Percentiles rank a stretch among this genome's conserved stretches.
Evolutionary conservation across 2,113 vertebrate genomes (phyloP).

Genomic region (Carollia perspicillata): DNA sequence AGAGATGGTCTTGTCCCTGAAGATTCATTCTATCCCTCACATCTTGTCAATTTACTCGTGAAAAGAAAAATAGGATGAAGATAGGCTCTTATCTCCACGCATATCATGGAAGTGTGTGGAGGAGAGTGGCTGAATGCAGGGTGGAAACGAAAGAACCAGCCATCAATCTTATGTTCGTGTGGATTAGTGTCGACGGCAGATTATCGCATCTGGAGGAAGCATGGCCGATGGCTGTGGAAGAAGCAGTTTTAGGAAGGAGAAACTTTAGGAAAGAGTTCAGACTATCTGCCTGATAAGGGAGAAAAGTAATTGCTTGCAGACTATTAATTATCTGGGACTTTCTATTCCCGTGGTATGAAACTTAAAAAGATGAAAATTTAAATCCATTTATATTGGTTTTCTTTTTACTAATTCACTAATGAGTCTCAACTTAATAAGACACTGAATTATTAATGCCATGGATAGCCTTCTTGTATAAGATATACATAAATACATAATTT

Average conservation of each 20-base stretch:
- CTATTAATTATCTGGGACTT: background rate
- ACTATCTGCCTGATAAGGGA: background rate
- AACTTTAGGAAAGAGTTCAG: conserved; percentile 32
- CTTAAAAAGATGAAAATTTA: background rate
- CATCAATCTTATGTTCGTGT: background rate
- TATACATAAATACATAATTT: background rate
- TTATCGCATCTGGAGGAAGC: background rate
- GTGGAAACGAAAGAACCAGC: rapidly evolving
- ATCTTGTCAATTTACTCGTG: background rate
- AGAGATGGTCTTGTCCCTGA: background rate
- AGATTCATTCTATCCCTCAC: background rate
- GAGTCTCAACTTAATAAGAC: background rate
- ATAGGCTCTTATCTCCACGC: background rate
- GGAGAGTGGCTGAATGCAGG: background rate
- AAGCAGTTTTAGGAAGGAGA: background rate
- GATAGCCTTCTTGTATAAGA: background rate
- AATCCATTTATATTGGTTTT: background rate
- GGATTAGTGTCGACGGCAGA: background rate
- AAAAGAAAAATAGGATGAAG: background rate
- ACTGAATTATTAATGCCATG: background rate
- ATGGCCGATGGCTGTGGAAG: background rate
- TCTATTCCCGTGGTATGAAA: background rate
- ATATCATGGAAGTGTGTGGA: background rate
- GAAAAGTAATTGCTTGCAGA: background rate
- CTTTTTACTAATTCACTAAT: background rate